These are phyloP conservation scores for Tetragonula clypearis DNA, from an alignment of 1,140 invertebrate genomes.

Conservation along the genomic window DNA sequence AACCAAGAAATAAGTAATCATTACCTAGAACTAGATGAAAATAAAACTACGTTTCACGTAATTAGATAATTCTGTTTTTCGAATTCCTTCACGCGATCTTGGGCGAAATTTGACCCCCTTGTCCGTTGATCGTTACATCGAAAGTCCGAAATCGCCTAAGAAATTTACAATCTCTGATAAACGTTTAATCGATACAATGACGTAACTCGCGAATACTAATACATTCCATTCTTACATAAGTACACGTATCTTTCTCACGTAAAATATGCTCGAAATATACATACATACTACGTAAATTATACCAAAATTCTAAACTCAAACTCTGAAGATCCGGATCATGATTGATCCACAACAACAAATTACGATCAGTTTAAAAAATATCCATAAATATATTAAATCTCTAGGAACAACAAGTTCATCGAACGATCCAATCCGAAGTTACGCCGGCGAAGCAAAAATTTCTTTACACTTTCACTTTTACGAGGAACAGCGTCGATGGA, in stretches of 20 bases:
- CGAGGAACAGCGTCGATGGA: slow-evolving; percentile 14
- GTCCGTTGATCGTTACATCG: neutral
- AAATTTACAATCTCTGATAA: neutral
- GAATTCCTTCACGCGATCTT: neutral
- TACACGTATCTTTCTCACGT: neutral
- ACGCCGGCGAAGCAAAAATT: slow-evolving; percentile 25
- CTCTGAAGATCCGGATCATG: neutral
- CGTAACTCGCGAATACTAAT: too few relatives aligned
- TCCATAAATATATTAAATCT: neutral
- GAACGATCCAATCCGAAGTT: neutral
- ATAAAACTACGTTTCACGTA: neutral
- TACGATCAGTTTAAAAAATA: too few relatives aligned
- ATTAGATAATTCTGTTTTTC: neutral
- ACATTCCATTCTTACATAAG: neutral
- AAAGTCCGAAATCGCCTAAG: neutral
- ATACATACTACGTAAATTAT: too few relatives aligned
- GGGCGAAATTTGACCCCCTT: neutral
- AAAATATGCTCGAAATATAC: neutral
- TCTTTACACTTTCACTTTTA: slow-evolving; percentile 55
- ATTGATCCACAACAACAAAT: too few relatives aligned
- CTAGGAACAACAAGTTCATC: neutral
- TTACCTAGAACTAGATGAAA: neutral
- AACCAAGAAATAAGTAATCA: neutral
- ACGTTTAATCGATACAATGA: neutral
- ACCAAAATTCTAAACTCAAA: neutral